Percentiles rank a stretch among this genome's conserved stretches.
Conservation (phyloP, 2,888 invertebrate species). For the Clunio marinus region DNA sequence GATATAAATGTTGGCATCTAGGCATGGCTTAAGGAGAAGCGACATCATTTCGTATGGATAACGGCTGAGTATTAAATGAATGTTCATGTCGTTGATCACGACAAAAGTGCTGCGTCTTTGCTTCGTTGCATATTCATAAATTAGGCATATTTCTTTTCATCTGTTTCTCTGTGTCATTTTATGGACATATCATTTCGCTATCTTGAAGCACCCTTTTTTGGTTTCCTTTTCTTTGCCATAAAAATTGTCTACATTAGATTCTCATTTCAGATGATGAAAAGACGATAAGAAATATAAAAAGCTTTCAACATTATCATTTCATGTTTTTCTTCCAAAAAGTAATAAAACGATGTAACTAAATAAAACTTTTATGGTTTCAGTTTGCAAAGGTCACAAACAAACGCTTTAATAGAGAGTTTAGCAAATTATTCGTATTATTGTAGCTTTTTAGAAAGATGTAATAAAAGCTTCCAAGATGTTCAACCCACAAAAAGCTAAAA, state of each 20-base stretch:
- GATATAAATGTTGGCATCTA: neutral
- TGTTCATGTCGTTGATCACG: neutral
- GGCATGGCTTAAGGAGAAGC: no score
- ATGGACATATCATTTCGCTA: conserved; percentile 3
- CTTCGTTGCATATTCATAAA: conserved; percentile 19
- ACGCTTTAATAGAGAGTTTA: no score
- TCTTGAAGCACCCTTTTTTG: neutral
- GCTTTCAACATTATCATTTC: no score
- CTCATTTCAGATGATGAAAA: conserved; percentile 2
- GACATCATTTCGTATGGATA: neutral
- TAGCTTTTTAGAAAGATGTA: no score
- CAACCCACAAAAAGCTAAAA: no score
- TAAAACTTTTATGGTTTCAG: no score
- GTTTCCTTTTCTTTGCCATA: no score
- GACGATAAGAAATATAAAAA: neutral
- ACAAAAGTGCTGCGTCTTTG: neutral
- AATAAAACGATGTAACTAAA: no score
- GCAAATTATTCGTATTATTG: no score
- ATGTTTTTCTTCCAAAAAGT: no score
- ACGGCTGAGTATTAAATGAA: neutral
- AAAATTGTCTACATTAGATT: conserved; percentile 28
- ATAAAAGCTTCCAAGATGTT: no score
- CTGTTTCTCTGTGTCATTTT: neutral
- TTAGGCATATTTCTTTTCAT: neutral
- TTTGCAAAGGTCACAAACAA: no score